Evolutionary conservation across 2,888 invertebrate genomes (phyloP).

Genomic region (Mystacides longicornis): DNA sequence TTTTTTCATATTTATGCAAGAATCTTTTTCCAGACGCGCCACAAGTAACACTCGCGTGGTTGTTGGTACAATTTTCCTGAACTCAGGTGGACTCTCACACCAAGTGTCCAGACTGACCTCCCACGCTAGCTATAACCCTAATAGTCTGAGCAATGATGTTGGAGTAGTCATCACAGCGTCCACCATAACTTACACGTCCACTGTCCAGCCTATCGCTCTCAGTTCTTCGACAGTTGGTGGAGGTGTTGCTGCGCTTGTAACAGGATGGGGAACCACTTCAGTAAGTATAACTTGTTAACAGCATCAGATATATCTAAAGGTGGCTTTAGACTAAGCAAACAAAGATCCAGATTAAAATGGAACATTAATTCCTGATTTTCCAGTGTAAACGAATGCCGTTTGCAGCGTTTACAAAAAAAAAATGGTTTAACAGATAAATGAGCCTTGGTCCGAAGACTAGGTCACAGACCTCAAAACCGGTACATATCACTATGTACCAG

Average conservation of each 20-base stretch:
- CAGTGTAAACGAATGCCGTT: no score
- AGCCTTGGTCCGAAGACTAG: no score
- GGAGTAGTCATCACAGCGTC: slow-evolving; percentile 10
- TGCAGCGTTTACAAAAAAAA: no score
- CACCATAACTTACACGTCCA: slow-evolving; percentile 7
- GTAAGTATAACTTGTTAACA: no score
- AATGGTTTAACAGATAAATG: no score
- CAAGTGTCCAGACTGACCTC: slow-evolving; percentile 4
- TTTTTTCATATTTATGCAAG: no score
- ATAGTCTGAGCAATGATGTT: slow-evolving; percentile 13
- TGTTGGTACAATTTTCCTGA: slow-evolving; percentile 32
- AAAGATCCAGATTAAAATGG: no score
- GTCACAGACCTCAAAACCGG: no score
- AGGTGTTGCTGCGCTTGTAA: slow-evolving; percentile 6
- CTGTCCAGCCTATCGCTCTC: slow-evolving; percentile 8
- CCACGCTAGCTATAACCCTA: slow-evolving; percentile 6
- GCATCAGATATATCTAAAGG: no score
- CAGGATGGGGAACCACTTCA: slow-evolving; percentile 19
- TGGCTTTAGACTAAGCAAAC: no score
- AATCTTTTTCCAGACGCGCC: background rate
- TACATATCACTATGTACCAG: no score
- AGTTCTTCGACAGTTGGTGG: slow-evolving; percentile 3
- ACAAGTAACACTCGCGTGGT: slow-evolving; percentile 9
- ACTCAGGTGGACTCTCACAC: slow-evolving; percentile 27
- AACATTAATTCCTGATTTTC: no score